These are phyloP conservation scores for Dicrurus megarhynchus DNA, from an alignment of 2,113 vertebrate genomes.

Conservation along the genomic window DNA sequence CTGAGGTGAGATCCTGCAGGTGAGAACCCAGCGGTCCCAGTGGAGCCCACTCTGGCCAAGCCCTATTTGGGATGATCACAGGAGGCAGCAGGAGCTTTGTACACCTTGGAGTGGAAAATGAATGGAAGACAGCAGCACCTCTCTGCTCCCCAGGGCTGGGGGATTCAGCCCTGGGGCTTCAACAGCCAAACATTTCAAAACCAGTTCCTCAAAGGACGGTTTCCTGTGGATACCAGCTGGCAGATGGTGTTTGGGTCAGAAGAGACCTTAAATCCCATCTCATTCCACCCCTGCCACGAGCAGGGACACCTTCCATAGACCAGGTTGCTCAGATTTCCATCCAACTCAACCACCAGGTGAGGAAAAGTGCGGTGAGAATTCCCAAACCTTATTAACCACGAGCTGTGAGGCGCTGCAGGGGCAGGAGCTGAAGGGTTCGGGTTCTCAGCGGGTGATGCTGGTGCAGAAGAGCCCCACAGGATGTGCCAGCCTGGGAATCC, in stretches of 20 bases:
- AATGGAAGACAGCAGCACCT: background rate
- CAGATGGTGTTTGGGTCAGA: background rate
- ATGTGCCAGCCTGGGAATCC: background rate
- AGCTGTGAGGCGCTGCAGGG: background rate
- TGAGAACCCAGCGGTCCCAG: fast-evolving
- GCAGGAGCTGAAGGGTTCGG: background rate
- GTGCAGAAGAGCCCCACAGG: background rate
- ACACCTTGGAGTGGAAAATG: background rate
- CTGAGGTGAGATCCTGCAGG: background rate
- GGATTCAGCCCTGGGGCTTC: background rate
- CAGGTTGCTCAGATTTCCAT: background rate
- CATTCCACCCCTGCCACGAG: background rate
- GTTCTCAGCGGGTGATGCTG: background rate
- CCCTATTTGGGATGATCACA: background rate
- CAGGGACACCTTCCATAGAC: background rate
- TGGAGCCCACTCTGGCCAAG: fast-evolving
- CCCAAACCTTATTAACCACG: background rate
- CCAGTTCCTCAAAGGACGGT: background rate
- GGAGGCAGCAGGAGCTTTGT: background rate
- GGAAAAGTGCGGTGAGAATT: background rate
- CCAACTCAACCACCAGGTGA: background rate
- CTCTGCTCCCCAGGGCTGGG: fast-evolving
- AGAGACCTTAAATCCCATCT: background rate
- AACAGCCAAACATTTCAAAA: background rate
- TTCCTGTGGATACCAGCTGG: background rate